These are phyloP conservation scores for Cyclophora punctaria DNA, from an alignment of 2,888 invertebrate species.

Conservation along the genomic window DNA sequence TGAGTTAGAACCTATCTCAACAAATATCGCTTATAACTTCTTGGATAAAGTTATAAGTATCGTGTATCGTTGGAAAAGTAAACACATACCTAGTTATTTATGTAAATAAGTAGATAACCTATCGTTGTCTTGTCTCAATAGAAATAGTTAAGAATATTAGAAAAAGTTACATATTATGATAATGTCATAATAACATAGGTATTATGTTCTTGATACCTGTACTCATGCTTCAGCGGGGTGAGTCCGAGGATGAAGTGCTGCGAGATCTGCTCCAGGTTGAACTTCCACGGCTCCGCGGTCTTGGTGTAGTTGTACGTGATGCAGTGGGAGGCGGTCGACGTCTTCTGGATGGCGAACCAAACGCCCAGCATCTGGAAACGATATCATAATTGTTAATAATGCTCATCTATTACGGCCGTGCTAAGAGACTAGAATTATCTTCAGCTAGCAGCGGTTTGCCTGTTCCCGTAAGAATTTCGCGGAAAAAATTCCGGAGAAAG, in stretches of 20 bases:
- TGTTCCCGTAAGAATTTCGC: neutral
- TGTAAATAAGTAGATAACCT: too few relatives aligned
- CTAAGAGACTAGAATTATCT: neutral
- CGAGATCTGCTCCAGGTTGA: conserved; percentile 81
- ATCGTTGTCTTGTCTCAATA: too few relatives aligned
- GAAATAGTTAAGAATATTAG: too few relatives aligned
- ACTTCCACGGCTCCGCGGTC: conserved; percentile 80
- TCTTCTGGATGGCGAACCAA: conserved; percentile 90
- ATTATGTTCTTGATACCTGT: conserved; percentile 61
- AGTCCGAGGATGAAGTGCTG: conserved; percentile 81
- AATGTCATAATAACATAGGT: too few relatives aligned
- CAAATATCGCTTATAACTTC: too few relatives aligned
- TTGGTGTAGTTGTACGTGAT: conserved; percentile 85
- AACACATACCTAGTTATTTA: too few relatives aligned
- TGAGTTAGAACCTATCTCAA: too few relatives aligned
- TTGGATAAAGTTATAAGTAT: too few relatives aligned
- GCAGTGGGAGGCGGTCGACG: conserved; percentile 86
- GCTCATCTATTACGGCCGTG: neutral
- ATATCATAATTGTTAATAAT: neutral
- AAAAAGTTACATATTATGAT: too few relatives aligned
- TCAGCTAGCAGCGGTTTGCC: neutral
- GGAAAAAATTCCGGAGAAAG: too few relatives aligned
- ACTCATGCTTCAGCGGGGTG: conserved; percentile 85
- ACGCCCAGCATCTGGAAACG: conserved; percentile 80
- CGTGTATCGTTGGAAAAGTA: too few relatives aligned